These are phyloP conservation scores for Pycnonotus jocosus DNA, from an alignment of 2,113 vertebrate genomes.

Conservation along the genomic window DNA sequence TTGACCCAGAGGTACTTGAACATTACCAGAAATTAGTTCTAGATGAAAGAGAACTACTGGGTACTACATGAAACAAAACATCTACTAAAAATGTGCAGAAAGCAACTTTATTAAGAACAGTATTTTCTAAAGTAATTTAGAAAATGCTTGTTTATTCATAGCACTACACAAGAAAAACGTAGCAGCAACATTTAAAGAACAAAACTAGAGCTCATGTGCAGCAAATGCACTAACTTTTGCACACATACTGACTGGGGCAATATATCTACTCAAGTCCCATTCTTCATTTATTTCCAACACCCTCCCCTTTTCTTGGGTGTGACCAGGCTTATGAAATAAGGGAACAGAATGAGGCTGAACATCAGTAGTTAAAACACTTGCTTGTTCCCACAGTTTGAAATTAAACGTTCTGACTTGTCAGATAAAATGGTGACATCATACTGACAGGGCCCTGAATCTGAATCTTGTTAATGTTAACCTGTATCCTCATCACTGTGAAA, in stretches of 20 bases:
- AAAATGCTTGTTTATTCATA: background rate
- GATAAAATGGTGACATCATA: background rate
- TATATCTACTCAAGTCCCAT: background rate
- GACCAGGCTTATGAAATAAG: background rate
- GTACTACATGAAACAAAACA: background rate
- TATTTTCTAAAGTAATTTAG: background rate
- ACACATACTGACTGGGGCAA: background rate
- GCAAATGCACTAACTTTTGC: background rate
- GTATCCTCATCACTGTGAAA: background rate
- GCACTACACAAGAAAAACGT: background rate
- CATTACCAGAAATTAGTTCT: background rate
- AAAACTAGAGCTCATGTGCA: background rate
- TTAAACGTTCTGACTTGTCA: background rate
- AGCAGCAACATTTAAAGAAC: background rate
- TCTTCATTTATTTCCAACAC: background rate
- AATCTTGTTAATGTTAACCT: conserved; percentile 14
- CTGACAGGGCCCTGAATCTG: background rate
- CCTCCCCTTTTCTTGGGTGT: background rate
- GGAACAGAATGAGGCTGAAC: background rate
- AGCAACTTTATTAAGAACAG: background rate
- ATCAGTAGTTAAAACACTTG: background rate
- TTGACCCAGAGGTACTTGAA: background rate
- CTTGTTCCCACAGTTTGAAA: background rate
- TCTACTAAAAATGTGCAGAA: background rate
- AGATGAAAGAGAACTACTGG: background rate